Conservation (phyloP, 2,113 vertebrate genomes). For the Limnothrissa miodon region DNA sequence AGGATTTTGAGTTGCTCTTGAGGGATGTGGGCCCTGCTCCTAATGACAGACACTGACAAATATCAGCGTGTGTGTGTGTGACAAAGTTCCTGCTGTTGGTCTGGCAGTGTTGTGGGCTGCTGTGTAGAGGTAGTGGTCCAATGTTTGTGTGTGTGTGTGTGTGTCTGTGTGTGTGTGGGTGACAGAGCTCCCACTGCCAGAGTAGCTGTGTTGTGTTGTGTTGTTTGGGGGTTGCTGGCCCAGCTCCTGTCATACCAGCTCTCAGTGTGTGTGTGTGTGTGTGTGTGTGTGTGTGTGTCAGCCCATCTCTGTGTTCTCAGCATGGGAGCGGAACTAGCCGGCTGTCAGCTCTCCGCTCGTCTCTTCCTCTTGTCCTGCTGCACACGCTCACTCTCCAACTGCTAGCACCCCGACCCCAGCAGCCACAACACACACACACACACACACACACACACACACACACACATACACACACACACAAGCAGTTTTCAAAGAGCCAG, state of each 20-base stretch:
- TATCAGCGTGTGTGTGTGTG: neutral
- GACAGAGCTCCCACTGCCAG: neutral
- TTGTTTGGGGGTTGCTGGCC: neutral
- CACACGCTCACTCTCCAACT: neutral
- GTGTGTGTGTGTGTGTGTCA: constrained; percentile 6
- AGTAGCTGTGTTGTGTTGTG: neutral
- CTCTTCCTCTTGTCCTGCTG: neutral
- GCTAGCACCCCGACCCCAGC: neutral
- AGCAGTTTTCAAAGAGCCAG: neutral
- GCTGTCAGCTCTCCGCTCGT: neutral
- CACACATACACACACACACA: constrained; percentile 3
- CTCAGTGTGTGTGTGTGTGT: neutral
- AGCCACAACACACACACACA: neutral
- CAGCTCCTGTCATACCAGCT: neutral
- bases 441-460: neutral
- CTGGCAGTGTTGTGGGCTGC: neutral
- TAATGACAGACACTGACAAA: neutral
- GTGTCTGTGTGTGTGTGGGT: neutral
- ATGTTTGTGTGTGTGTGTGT: constrained; percentile 2
- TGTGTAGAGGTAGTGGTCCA: neutral
- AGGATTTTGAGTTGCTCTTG: neutral
- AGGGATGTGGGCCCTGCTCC: neutral
- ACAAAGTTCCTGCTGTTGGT: neutral
- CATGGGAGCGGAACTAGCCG: neutral
- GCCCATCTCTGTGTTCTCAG: constrained; percentile 11